Conservation (phyloP, 2,797 vertebrate species). For the Eremophila alpestris region DNA sequence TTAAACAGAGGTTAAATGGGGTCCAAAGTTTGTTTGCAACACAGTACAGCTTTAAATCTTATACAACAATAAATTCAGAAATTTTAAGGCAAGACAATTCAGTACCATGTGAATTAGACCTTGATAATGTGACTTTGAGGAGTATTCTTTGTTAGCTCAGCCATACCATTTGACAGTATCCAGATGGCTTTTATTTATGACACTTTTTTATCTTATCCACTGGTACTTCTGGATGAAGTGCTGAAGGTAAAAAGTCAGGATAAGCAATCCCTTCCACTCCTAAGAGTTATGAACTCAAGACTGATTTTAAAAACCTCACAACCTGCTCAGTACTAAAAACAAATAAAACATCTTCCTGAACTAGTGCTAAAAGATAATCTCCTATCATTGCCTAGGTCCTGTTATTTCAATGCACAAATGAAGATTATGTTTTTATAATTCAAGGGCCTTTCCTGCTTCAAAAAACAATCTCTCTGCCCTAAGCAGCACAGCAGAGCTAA, state of each 20-base stretch:
- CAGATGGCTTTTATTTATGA: neutral
- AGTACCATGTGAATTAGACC: neutral
- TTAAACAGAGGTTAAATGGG: neutral
- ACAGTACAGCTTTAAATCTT: neutral
- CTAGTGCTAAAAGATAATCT: neutral
- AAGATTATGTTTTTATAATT: neutral
- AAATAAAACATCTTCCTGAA: neutral
- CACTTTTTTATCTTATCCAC: neutral
- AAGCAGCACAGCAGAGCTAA: neutral
- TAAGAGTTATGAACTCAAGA: neutral
- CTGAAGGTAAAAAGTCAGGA: neutral
- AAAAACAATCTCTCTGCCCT: neutral
- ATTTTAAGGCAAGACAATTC: neutral
- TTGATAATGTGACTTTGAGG: neutral
- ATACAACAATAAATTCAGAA: neutral
- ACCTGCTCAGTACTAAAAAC: neutral
- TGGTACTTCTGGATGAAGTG: constrained; percentile 9
- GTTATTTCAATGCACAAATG: neutral
- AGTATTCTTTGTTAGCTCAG: neutral
- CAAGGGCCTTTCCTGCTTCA: neutral
- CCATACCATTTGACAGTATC: neutral
- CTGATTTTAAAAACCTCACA: neutral
- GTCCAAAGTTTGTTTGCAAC: neutral
- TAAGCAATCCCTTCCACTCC: neutral
- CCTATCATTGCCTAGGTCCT: neutral